Evolutionary conservation across 2,797 vertebrate genomes (phyloP), one percentile per base, ranked within the genome.

Genomic region (Rousettus madagascariensis): DNA sequence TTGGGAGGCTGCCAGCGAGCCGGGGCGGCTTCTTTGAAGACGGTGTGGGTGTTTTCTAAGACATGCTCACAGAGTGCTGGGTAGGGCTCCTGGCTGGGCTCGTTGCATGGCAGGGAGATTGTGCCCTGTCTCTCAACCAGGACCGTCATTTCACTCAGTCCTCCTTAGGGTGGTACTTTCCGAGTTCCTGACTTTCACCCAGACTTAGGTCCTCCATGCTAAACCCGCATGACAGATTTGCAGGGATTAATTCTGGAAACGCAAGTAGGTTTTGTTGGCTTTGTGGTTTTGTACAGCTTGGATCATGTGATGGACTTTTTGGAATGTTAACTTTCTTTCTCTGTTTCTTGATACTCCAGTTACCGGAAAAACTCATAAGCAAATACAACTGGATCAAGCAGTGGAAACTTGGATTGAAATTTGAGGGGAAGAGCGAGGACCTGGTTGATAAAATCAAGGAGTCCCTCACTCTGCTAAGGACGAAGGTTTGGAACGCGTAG

Each of bases 331-430:
- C 17, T 61, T 36, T 92, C 4, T 92, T 84, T 93, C 86, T 96
- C 82, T 97, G 86, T 98, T 97, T 98, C 33, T 96, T 83, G 75
- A 88, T 77, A 90, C 97, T 98, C 33, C 92, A 99, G 99, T 98
- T 99, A 96, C 99, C 99, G 36, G 98, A 99, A 94, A 98, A 98
- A 80, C 98, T 99, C 57, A 97, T 99, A 84, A 98, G 97, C 69
- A 98, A 96, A 92, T 98, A 99, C n/a, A 98, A 98, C 71, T 99
- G 99, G 98, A 98, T 99, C 93, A 98, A 98, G 86, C 98, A 98
- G 66, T 99, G 99, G 99, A 97, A 97, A 61, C 99, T 99, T 95
- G 99, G 99, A 83, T 98, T 98, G 85, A 98, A 98, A 82, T 98
- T 98, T 79, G 96, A 97, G 88, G 97, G 97, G 82, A 98, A 91